A percentile compares a stretch with the other conserved stretches of the same genome.
phyloP scores from a whole-genome alignment of 2,113 vertebrate genomes.

The Takifugu bimaculatus region DNA sequence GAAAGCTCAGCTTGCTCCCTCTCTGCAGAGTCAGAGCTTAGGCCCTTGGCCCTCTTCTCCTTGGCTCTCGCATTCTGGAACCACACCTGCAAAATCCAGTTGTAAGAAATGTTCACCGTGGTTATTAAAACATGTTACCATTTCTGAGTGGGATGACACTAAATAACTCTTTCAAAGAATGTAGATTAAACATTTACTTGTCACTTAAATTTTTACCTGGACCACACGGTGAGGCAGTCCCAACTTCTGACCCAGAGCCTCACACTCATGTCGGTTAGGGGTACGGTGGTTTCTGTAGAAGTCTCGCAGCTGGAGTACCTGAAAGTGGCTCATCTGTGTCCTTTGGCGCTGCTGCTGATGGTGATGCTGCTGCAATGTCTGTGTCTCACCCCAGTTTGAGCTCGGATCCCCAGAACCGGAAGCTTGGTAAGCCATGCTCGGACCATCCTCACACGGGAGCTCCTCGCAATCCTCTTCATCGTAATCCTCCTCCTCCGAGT shows the following conservation, averaged over 20 bases:
- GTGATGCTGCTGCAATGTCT: conserved; percentile 77
- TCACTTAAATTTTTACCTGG: conserved; percentile 69
- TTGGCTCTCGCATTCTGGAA: conserved; percentile 97
- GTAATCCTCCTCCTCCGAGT: conserved; percentile 87
- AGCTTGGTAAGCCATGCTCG: conserved; percentile 89
- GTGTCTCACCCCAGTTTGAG: conserved; percentile 84
- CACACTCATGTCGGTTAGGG: conserved; percentile 92
- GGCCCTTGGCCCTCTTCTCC: conserved; percentile 89
- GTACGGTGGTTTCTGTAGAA: conserved; percentile 76
- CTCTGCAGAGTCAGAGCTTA: conserved; percentile 66
- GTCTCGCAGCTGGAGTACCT: conserved; percentile 75
- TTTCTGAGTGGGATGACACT: not conserved
- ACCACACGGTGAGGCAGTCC: conserved; percentile 96
- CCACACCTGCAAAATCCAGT: conserved; percentile 78
- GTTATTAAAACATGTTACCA: not conserved
- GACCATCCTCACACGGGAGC: conserved; percentile 89
- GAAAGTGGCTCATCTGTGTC: conserved; percentile 80
- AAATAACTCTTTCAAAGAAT: too few relatives aligned
- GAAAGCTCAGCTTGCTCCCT: conserved; percentile 73
- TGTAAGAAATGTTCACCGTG: not conserved
- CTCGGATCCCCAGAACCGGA: conserved; percentile 87
- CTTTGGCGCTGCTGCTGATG: conserved; percentile 81
- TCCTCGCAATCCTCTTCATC: conserved; percentile 91
- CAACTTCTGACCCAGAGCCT: conserved; percentile 92
- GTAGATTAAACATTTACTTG: not conserved